Conservation (phyloP, 2,888 invertebrate genomes). For the Napeogenes inachia region DNA sequence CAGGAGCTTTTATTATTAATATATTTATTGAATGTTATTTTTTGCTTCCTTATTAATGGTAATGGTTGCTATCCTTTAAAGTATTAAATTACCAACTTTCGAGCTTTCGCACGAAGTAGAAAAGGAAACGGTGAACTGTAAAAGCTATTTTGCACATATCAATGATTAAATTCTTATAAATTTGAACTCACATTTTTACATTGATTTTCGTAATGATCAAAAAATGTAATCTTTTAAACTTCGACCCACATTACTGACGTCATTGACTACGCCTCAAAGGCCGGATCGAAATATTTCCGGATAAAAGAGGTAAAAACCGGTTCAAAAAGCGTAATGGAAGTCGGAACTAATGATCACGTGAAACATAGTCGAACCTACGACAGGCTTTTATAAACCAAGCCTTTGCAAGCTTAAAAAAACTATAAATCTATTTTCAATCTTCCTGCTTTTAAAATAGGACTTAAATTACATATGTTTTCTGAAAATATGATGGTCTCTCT, state of each 20-base stretch:
- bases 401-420: slow-evolving; percentile 20
- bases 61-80: neutral
- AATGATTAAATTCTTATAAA: neutral
- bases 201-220: neutral
- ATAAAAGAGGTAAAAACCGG: slow-evolving; percentile 46
- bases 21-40: neutral
- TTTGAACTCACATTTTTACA: neutral
- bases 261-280: slow-evolving; percentile 26
- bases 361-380: slow-evolving; percentile 27
- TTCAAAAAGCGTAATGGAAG: slow-evolving; percentile 43
- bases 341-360: slow-evolving; percentile 49
- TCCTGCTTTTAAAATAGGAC: slow-evolving; percentile 17
- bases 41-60: neutral
- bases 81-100: no score
- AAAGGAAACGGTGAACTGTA: no score
- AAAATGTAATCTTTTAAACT: slow-evolving; percentile 19
- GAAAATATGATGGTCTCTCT: slow-evolving; percentile 28
- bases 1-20: neutral
- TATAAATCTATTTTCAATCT: slow-evolving; percentile 29
- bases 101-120: no score
- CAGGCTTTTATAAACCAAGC: slow-evolving; percentile 26
- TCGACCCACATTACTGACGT: slow-evolving; percentile 14
- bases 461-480: slow-evolving; percentile 16
- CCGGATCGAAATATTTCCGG: slow-evolving; percentile 46
- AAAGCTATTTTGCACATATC: no score